phyloP scores from a whole-genome alignment of 2,888 invertebrate species.

The Oscheius sp. region DNA sequence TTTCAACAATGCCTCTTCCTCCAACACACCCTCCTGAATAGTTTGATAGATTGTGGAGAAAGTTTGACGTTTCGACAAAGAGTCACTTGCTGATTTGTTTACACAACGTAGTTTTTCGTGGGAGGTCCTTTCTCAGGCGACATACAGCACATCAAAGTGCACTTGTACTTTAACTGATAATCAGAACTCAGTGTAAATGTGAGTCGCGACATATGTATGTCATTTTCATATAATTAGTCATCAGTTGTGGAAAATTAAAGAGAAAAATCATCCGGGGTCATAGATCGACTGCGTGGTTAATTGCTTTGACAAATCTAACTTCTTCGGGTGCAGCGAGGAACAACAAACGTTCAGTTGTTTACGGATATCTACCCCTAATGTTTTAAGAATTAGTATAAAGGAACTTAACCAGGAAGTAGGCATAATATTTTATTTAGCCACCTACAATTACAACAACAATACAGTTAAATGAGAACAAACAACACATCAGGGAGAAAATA shows the following conservation, averaged over 20 bases:
- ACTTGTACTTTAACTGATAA: slow-evolving; percentile 17
- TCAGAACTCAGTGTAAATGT: too few relatives aligned
- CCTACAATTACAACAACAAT: too few relatives aligned
- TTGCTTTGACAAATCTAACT: slow-evolving; percentile 1
- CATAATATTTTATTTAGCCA: slow-evolving; percentile 1
- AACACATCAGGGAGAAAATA: background rate
- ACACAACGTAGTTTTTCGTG: slow-evolving; percentile 14
- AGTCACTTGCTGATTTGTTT: slow-evolving; percentile 11
- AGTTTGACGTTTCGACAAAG: slow-evolving; percentile 2
- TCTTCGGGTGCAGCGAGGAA: background rate
- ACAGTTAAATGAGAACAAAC: slow-evolving; percentile 7
- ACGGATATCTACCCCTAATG: background rate
- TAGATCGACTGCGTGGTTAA: too few relatives aligned
- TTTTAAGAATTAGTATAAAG: background rate
- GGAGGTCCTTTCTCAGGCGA: slow-evolving; percentile 2
- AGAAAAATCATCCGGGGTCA: too few relatives aligned
- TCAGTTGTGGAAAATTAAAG: background rate
- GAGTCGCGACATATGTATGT: background rate
- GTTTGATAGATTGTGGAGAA: too few relatives aligned
- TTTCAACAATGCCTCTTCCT: too few relatives aligned
- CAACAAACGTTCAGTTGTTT: background rate
- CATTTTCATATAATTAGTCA: background rate
- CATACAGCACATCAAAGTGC: slow-evolving; percentile 1
- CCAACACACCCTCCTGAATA: background rate
- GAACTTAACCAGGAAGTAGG: background rate